Conservation (phyloP, 1,140 invertebrate species). For the Solen grandis region DNA sequence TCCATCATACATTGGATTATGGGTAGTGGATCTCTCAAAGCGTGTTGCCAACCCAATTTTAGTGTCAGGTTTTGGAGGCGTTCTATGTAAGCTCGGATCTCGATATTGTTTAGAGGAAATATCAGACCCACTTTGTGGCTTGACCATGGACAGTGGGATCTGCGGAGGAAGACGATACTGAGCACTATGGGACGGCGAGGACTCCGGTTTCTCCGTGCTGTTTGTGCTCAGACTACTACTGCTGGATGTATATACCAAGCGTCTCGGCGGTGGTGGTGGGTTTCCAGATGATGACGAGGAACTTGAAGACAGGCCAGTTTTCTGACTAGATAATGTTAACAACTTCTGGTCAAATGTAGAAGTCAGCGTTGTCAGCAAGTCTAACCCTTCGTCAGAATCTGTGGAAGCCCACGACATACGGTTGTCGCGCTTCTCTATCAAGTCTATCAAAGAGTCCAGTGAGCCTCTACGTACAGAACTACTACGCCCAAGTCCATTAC, state of each 20-base stretch:
- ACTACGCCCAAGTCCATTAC: conserved; percentile 55
- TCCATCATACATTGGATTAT: conserved; percentile 3
- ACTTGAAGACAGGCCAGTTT: neutral
- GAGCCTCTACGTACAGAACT: conserved; percentile 81
- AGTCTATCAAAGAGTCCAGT: conserved; percentile 86
- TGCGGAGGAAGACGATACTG: conserved; percentile 60
- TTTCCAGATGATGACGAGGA: neutral
- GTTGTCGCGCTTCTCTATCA: conserved; percentile 70
- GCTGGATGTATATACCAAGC: conserved; percentile 4
- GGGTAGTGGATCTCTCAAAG: conserved; percentile 69
- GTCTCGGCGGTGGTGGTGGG: neutral
- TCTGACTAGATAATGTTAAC: conserved; percentile 81
- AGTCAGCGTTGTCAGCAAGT: conserved; percentile 86
- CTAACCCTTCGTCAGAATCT: conserved; percentile 83
- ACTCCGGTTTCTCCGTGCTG: neutral
- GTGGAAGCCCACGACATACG: conserved; percentile 69
- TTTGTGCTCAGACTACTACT: conserved; percentile 17
- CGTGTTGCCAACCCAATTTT: conserved; percentile 78
- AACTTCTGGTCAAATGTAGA: conserved; percentile 89
- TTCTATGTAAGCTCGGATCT: conserved; percentile 77
- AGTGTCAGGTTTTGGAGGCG: conserved; percentile 67
- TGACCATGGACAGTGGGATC: conserved; percentile 53
- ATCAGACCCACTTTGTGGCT: neutral
- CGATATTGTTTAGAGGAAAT: conserved; percentile 63
- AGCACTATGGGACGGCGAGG: neutral